Percentiles rank a stretch among this genome's conserved stretches.
Conservation (phyloP, 1,140 invertebrate species). For the Lucilia cuprina region DNA sequence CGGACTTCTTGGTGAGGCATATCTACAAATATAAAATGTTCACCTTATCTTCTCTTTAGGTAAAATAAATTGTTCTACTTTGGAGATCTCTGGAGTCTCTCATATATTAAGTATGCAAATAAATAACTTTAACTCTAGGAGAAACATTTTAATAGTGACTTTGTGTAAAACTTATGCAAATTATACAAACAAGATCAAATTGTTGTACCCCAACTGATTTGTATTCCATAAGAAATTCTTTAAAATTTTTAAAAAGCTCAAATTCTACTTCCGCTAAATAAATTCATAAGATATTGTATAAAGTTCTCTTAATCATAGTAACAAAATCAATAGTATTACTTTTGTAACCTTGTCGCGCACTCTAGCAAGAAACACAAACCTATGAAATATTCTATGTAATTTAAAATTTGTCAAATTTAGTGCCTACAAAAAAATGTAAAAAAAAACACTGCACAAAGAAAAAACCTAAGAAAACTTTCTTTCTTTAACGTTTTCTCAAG, state of each 20-base stretch:
- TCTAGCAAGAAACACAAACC: not conserved
- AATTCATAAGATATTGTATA: not conserved
- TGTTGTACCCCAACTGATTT: too few species aligned
- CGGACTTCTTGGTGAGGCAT: too few species aligned
- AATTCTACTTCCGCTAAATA: not conserved
- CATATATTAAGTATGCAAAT: too few species aligned
- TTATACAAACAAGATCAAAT: too few species aligned
- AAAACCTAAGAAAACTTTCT: conserved; percentile 15
- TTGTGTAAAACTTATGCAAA: too few species aligned
- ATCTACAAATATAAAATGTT: too few species aligned
- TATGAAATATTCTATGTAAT: not conserved
- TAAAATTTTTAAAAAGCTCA: not conserved
- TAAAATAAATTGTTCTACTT: too few species aligned
- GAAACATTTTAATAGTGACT: too few species aligned
- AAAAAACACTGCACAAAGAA: not conserved
- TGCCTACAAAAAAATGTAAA: not conserved
- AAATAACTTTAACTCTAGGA: too few species aligned
- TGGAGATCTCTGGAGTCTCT: too few species aligned
- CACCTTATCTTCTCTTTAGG: too few species aligned
- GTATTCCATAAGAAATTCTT: not conserved
- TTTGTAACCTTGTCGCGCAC: not conserved
- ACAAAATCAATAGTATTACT: not conserved
- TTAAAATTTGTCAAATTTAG: conserved; percentile 12
- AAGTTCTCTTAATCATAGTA: not conserved
- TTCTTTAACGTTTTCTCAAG: not conserved